These are phyloP conservation scores for Oreochromis mossambicus DNA, from an alignment of 2,797 vertebrate species.

Conservation along the genomic window DNA sequence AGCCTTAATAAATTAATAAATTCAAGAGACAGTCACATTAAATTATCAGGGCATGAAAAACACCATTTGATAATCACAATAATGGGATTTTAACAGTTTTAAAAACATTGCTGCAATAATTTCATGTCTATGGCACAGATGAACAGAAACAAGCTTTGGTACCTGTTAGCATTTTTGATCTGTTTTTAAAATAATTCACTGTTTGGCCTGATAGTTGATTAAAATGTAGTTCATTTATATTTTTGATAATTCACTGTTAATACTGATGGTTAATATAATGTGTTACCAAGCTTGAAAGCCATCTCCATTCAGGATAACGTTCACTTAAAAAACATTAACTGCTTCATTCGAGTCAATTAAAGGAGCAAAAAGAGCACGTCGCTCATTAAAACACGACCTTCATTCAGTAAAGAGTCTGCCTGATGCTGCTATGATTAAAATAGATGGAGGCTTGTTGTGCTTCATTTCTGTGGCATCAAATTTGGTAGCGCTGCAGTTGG, in stretches of 20 bases:
- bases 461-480: background rate
- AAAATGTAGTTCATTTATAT: background rate
- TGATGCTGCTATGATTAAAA: background rate
- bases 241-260: background rate
- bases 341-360: background rate
- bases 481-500: background rate
- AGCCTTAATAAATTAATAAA: background rate
- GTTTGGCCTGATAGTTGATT: background rate
- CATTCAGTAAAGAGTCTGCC: background rate
- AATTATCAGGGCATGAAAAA: background rate
- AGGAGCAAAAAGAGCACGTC: accelerated
- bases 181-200: background rate
- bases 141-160: background rate
- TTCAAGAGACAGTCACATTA: background rate
- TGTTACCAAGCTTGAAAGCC: background rate
- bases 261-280: background rate
- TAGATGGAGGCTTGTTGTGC: background rate
- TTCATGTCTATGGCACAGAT: accelerated
- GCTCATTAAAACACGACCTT: background rate
- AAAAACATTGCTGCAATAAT: background rate
- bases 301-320: background rate
- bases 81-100: background rate
- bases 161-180: background rate
- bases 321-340: background rate
- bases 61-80: background rate